A percentile compares a stretch with the other conserved stretches of the same genome.
Conservation (phyloP, 2,797 vertebrate species). For the Hyperoplus immaculatus region DNA sequence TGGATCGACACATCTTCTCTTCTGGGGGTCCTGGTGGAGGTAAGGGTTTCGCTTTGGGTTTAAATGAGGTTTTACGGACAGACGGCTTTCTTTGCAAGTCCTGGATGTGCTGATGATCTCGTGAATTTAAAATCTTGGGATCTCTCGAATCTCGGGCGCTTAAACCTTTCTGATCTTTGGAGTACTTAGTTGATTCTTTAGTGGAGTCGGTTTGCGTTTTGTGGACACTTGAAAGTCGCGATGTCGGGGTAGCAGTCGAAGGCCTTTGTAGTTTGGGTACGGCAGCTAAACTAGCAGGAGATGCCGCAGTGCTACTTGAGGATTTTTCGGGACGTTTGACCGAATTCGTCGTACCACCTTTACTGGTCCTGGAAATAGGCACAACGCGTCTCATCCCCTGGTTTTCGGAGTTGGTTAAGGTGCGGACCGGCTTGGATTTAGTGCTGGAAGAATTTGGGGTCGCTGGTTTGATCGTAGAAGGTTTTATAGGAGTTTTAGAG, state of each 20-base stretch:
- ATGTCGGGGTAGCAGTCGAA: conserved; percentile 69
- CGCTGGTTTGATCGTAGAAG: background rate
- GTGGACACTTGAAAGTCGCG: conserved; percentile 73
- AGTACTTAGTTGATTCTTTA: conserved; percentile 2
- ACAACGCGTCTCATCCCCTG: conserved; percentile 91
- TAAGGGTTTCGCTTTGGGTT: conserved; percentile 82
- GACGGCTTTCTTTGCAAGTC: conserved; percentile 55
- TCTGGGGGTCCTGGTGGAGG: conserved; percentile 84
- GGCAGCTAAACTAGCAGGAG: background rate
- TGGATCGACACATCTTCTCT: conserved; percentile 88
- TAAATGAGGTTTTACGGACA: conserved; percentile 58
- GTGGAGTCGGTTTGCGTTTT: conserved; percentile 57
- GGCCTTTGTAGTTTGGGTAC: conserved; percentile 36
- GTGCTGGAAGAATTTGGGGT: conserved; percentile 49
- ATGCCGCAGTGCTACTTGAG: conserved; percentile 36
- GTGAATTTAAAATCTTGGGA: conserved; percentile 38
- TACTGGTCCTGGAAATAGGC: conserved; percentile 85
- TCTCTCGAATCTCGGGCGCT: conserved; percentile 35
- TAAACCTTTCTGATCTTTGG: conserved; percentile 57
- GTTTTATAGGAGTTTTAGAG: conserved; percentile 28
- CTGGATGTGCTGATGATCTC: conserved; percentile 15
- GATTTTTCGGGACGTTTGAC: conserved; percentile 76
- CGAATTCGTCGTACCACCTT: conserved; percentile 26
- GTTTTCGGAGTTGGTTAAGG: conserved; percentile 86
- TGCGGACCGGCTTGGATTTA: conserved; percentile 75